Evolutionary conservation across 1,140 invertebrate species (phyloP), one percentile per base, ranked within the genome.

Genomic region (Drosophila kepulauana): DNA sequence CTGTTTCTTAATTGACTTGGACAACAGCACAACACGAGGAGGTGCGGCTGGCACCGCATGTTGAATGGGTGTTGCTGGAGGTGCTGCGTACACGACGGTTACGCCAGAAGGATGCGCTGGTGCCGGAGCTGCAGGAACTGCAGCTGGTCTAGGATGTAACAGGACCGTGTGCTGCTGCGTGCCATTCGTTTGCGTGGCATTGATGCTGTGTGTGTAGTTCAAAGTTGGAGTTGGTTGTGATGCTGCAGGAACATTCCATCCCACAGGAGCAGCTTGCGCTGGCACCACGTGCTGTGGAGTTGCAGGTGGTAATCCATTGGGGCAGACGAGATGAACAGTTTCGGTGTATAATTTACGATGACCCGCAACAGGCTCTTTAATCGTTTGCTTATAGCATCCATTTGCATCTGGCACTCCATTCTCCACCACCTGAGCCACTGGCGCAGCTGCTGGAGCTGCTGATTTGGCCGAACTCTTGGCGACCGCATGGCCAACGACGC

Each of bases 311-410:
- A 54, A 28, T n/a, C 65, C n/a, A 1, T 67, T 78, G 11, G 85
- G 85, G 51, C 85, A 89, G 3, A 89, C 56, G 4, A 89, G 59
- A 51, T 76, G 66, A 38, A 79, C 65, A 7, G 85, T 89, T 51
- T 89, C 81, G 0, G 72, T 84, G 11, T 85, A 89, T 1, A 72
- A 46, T 35, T 81, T 76, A 0, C 51, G 35, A 28, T 89, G 67
- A 13, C 62, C 58, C 1, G 75, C 41, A 38, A 81, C 45, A 3
- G 78, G 85, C 10, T 89, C 75, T 3, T 75, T 78, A 4, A 85
- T 63, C 0, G 63, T 85, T 61, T 89, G 81, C 11, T 48, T 79
- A 35, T 89, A 89, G 66, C 85, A 89, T 1, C 85, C 85, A n/a
- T 75, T 78, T 7, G 78, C 75, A 48, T 76, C 81, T 8, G 63